Evolutionary conservation across 2,113 vertebrate species (phyloP).

Genomic region (Parotia lawesii): DNA sequence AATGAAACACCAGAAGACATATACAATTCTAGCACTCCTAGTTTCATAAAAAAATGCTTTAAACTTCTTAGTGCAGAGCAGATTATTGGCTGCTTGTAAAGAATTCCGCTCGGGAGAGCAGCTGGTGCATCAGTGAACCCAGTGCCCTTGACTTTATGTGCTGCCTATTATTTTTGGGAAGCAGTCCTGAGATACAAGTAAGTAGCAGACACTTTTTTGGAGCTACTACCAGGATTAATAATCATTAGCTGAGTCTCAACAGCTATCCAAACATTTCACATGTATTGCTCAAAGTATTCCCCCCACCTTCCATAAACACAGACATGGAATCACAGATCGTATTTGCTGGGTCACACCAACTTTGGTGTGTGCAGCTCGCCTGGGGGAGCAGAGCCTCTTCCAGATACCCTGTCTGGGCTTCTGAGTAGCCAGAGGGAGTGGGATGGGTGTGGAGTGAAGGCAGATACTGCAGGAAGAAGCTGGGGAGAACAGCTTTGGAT

Average conservation of each 20-base stretch:
- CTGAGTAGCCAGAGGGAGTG: not conserved
- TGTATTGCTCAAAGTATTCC: not conserved
- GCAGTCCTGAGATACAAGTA: not conserved
- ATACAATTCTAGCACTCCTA: not conserved
- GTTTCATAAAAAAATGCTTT: not conserved
- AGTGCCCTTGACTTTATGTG: not conserved
- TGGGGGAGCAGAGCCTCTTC: not conserved
- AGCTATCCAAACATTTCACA: not conserved
- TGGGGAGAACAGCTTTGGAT: not conserved
- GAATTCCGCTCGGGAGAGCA: not conserved
- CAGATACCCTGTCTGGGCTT: not conserved
- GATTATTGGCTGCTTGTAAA: not conserved
- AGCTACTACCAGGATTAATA: not conserved
- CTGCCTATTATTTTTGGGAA: not conserved
- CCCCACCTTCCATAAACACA: not conserved
- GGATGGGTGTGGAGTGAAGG: not conserved
- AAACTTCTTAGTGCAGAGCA: not conserved
- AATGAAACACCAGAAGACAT: conserved; percentile 19
- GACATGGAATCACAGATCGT: rapidly evolving
- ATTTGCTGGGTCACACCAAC: not conserved
- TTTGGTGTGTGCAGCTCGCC: not conserved
- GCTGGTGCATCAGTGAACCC: not conserved
- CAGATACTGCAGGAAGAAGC: not conserved
- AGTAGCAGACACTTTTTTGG: not conserved
- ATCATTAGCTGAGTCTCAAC: not conserved